phyloP scores from a whole-genome alignment of 2,888 invertebrate species.

The Pammene fasciana region DNA sequence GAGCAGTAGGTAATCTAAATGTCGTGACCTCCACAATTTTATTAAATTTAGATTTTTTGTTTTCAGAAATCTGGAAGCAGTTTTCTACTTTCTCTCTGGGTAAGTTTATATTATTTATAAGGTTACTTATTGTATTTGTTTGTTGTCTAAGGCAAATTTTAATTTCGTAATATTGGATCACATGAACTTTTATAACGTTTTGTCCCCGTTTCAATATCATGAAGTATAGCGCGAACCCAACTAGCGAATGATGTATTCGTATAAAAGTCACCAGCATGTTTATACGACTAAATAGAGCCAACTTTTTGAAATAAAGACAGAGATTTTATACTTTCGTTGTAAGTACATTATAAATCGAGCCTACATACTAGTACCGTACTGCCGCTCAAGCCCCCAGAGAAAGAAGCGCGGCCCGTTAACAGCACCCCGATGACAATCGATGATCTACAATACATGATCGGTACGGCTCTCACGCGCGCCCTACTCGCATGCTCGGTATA shows the following conservation, averaged over 20 bases:
- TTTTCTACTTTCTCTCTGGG: conserved; percentile 68
- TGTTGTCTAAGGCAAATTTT: neutral
- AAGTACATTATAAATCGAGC: too few species aligned
- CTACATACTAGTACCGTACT: neutral
- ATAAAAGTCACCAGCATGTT: too few species aligned
- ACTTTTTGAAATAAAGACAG: too few species aligned
- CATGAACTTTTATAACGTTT: neutral
- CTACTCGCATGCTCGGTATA: conserved; percentile 36
- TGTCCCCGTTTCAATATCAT: too few species aligned
- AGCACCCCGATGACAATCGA: conserved; percentile 37
- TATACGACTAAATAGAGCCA: too few species aligned
- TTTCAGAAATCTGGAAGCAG: conserved; percentile 72
- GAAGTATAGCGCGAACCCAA: too few species aligned
- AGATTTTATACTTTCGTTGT: too few species aligned
- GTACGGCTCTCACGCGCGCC: conserved; percentile 38
- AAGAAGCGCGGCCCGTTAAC: conserved; percentile 36
- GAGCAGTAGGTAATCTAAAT: neutral
- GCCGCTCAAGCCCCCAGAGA: conserved; percentile 32
- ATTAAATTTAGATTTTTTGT: conserved; percentile 45
- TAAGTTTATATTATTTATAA: conserved; percentile 56
- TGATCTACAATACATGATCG: conserved; percentile 13
- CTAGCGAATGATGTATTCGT: too few species aligned
- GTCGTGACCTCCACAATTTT: neutral
- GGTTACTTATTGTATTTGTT: neutral
- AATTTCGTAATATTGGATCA: neutral